These are phyloP conservation scores for Samia ricini DNA, from an alignment of 1,140 invertebrate genomes.

Conservation along the genomic window DNA sequence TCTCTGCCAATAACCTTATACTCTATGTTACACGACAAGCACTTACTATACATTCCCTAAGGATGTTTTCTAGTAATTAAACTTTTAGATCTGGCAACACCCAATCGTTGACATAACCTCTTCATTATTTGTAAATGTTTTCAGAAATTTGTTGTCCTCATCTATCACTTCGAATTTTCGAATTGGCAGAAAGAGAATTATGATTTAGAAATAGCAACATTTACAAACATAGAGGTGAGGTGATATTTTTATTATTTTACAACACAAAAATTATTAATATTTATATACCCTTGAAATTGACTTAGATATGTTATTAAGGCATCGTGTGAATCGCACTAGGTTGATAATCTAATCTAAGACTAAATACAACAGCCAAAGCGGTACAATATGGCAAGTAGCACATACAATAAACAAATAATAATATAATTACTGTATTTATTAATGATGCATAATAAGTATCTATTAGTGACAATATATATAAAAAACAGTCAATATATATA, in stretches of 20 bases:
- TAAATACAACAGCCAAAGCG: slow-evolving; percentile 73
- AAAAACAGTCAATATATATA: slow-evolving; percentile 70
- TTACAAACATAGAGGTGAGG: slow-evolving; percentile 22
- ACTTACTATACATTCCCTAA: slow-evolving; percentile 41
- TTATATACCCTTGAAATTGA: slow-evolving; percentile 64
- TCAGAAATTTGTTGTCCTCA: slow-evolving; percentile 20
- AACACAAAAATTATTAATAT: slow-evolving; percentile 47
- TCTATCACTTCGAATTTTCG: slow-evolving; percentile 9
- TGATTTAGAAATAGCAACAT: slow-evolving; percentile 26
- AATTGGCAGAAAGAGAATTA: slow-evolving; percentile 20
- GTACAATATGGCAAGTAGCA: slow-evolving; percentile 66
- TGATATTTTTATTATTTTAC: slow-evolving; percentile 30
- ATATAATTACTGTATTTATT: not conserved
- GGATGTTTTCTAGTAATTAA: slow-evolving; percentile 35
- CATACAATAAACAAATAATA: slow-evolving; percentile 34
- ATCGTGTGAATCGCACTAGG: slow-evolving; percentile 75
- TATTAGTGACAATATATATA: slow-evolving; percentile 51
- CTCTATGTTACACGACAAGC: slow-evolving; percentile 67
- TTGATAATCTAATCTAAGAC: slow-evolving; percentile 59
- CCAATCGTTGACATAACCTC: slow-evolving; percentile 19
- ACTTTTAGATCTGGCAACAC: slow-evolving; percentile 29
- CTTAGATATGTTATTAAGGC: slow-evolving; percentile 78
- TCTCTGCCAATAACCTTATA: slow-evolving; percentile 57
- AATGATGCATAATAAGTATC: slow-evolving; percentile 9
- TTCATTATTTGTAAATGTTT: slow-evolving; percentile 26